phyloP scores from a whole-genome alignment of 2,888 invertebrate genomes.

The Nomada ruficornis region DNA sequence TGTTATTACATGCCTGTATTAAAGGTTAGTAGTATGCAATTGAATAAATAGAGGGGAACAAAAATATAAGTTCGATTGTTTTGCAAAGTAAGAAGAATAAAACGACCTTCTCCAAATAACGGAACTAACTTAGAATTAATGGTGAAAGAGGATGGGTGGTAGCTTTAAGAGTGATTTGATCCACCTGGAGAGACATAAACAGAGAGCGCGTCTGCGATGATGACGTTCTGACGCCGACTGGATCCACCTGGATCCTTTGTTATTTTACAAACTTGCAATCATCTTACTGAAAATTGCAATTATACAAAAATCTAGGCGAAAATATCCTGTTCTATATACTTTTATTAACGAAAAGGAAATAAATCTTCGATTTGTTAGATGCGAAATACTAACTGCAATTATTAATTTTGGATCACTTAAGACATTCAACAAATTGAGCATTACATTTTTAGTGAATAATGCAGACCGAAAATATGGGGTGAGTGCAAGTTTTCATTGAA shows the following conservation, averaged over 20 bases:
- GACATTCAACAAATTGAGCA: too few species aligned
- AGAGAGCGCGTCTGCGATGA: conserved; percentile 71
- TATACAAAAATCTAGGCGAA: background rate
- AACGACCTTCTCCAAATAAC: conserved; percentile 68
- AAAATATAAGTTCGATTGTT: conserved; percentile 19
- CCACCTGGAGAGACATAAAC: conserved; percentile 81
- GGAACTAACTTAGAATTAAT: conserved; percentile 74
- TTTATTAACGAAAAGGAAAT: background rate
- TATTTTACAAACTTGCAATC: conserved; percentile 61
- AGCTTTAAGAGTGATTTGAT: conserved; percentile 74
- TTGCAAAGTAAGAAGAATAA: conserved; percentile 35
- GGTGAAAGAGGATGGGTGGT: conserved; percentile 62
- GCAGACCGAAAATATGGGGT: too few species aligned
- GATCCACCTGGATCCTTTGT: conserved; percentile 76
- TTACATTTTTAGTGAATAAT: too few species aligned
- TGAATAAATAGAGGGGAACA: background rate
- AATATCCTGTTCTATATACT: background rate
- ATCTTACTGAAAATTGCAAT: conserved; percentile 43
- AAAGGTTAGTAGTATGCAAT: background rate
- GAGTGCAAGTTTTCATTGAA: too few species aligned
- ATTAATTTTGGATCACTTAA: too few species aligned
- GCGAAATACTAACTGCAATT: too few species aligned
- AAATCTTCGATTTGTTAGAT: too few species aligned
- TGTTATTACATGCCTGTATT: background rate
- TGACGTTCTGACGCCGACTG: conserved; percentile 75